Evolutionary conservation across 2,797 vertebrate genomes (phyloP).

Genomic region (Numenius phaeopus): DNA sequence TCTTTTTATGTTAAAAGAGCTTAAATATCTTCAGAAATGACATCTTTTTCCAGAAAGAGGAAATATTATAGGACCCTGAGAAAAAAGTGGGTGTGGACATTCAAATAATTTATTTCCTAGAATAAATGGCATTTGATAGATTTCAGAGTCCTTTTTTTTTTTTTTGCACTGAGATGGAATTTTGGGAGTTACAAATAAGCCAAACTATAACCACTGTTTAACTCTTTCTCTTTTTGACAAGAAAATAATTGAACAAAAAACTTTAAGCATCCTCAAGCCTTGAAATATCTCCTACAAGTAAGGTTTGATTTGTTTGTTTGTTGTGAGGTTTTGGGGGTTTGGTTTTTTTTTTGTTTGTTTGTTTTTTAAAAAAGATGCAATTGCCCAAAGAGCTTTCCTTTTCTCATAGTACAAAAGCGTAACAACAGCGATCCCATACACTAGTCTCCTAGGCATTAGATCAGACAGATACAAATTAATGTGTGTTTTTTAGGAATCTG

Average conservation of each 20-base stretch:
- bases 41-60: background rate
- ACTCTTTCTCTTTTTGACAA: background rate
- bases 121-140: background rate
- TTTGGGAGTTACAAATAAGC: background rate
- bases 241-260: background rate
- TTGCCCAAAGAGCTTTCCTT: conserved; percentile 1
- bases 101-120: background rate
- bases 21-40: background rate
- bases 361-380: background rate
- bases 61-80: background rate
- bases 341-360: background rate
- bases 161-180: background rate
- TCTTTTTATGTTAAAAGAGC: background rate
- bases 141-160: background rate
- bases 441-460: conserved; percentile 77
- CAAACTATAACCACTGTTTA: background rate
- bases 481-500: conserved; percentile 81
- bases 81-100: background rate
- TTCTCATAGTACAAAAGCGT: conserved; percentile 80
- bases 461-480: conserved; percentile 81
- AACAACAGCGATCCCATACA: conserved; percentile 81
- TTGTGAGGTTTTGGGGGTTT: background rate
- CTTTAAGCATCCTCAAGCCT: background rate
- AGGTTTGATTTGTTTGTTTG: background rate
- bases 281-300: background rate